phyloP scores from a whole-genome alignment of 2,888 invertebrate species.

The Macrosiphum euphorbiae region DNA sequence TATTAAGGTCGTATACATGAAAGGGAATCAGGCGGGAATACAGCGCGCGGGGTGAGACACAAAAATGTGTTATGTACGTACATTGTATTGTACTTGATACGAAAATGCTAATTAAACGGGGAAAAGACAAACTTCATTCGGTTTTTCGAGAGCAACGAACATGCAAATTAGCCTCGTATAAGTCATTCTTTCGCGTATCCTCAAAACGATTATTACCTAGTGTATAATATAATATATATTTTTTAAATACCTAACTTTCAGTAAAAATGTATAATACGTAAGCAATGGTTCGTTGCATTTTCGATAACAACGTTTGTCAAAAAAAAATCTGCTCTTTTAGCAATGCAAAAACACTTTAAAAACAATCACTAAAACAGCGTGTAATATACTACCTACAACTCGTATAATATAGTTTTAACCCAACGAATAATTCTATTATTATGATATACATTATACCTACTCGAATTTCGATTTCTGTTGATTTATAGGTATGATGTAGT shows the following conservation, averaged over 20 bases:
- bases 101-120: constrained; percentile 60
- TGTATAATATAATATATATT: background rate
- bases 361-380: background rate
- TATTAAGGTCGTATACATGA: constrained; percentile 39
- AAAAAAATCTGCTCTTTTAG: background rate
- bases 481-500: background rate
- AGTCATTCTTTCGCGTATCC: background rate
- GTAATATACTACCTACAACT: background rate
- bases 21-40: constrained; percentile 40
- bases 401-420: background rate
- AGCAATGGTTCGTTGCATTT: background rate
- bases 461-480: background rate
- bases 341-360: background rate
- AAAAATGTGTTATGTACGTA: constrained; percentile 27
- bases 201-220: background rate
- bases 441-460: background rate
- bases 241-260: background rate
- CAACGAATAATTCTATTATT: background rate
- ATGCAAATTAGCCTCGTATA: constrained; percentile 34
- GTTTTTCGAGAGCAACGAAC: background rate
- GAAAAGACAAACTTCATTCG: constrained; percentile 6
- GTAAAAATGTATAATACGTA: background rate
- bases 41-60: background rate
- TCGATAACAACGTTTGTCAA: background rate
- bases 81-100: constrained; percentile 34